Conservation (phyloP, 2,113 vertebrate genomes). For the Australoheros scitulus region DNA sequence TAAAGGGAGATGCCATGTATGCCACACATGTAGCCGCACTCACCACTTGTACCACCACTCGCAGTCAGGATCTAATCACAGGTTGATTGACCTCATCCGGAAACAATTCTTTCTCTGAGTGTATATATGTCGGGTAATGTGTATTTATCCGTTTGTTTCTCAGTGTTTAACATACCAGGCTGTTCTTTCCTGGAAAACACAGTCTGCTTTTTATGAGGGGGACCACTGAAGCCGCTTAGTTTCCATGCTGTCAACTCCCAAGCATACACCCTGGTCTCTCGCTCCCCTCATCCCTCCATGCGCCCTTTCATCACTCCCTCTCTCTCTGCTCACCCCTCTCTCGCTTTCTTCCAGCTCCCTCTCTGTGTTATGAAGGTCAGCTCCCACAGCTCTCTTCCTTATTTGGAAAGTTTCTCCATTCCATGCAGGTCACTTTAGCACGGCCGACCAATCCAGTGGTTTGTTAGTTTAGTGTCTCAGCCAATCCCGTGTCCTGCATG, state of each 20-base stretch:
- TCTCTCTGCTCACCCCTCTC: constrained; percentile 9
- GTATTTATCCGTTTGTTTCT: constrained; percentile 53
- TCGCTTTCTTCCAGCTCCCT: constrained; percentile 18
- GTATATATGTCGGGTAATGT: constrained; percentile 21
- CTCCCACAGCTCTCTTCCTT: constrained; percentile 84
- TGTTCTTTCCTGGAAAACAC: constrained; percentile 48
- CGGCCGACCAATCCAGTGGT: constrained; percentile 80
- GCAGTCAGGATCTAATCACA: constrained; percentile 40
- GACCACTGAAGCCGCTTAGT: constrained; percentile 59
- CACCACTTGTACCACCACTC: not conserved
- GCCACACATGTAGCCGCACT: constrained; percentile 23
- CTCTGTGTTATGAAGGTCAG: constrained; percentile 85
- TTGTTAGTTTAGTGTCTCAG: constrained; percentile 67
- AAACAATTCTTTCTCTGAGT: constrained; percentile 65
- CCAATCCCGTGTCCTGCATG: constrained; percentile 82
- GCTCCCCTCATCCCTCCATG: constrained; percentile 29
- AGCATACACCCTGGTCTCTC: constrained; percentile 27
- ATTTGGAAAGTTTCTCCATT: constrained; percentile 90
- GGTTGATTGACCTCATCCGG: constrained; percentile 61
- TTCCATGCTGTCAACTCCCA: constrained; percentile 75
- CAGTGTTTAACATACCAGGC: constrained; percentile 53
- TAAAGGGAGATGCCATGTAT: constrained; percentile 3
- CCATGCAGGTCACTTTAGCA: constrained; percentile 84
- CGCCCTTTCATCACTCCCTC: constrained; percentile 27
- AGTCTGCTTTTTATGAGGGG: constrained; percentile 47